Conservation (phyloP, 2,797 vertebrate species). For the Crax fasciolata region DNA sequence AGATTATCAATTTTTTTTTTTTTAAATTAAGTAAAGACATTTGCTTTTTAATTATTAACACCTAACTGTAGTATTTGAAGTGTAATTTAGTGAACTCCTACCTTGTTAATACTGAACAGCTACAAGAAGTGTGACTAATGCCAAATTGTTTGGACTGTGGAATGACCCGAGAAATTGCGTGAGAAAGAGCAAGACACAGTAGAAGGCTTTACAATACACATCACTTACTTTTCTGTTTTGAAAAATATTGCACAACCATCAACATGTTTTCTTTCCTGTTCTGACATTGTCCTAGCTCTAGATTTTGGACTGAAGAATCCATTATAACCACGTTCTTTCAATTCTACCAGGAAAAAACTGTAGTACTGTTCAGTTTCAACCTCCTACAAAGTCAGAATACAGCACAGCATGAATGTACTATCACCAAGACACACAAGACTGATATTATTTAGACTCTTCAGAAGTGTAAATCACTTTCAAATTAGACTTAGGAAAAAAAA, state of each 20-base stretch:
- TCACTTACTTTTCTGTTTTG: constrained; percentile 94
- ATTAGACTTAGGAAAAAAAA: constrained; percentile 27
- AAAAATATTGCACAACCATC: constrained; percentile 98
- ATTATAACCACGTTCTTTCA: constrained; percentile 96
- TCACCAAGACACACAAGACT: background rate
- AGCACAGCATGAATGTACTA: constrained; percentile 13
- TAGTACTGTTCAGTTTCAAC: constrained; percentile 99
- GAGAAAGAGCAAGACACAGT: background rate
- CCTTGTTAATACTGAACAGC: background rate
- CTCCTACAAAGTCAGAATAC: constrained; percentile 86
- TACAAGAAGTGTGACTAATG: background rate
- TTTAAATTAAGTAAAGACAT: background rate
- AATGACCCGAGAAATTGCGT: background rate
- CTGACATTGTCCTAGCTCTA: constrained; percentile 97
- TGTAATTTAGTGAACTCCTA: background rate
- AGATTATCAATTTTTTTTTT: background rate
- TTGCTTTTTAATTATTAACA: background rate
- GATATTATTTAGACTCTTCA: constrained; percentile 37
- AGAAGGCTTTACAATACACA: background rate
- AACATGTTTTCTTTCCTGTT: constrained; percentile 97
- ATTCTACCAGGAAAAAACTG: constrained; percentile 94
- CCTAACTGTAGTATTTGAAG: background rate
- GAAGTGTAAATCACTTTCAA: constrained; percentile 62
- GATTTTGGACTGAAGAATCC: constrained; percentile 99
- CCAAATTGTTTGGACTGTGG: background rate